Evolutionary conservation across 1,140 invertebrate species (phyloP).

Genomic region (Drosophila sucinea): DNA sequence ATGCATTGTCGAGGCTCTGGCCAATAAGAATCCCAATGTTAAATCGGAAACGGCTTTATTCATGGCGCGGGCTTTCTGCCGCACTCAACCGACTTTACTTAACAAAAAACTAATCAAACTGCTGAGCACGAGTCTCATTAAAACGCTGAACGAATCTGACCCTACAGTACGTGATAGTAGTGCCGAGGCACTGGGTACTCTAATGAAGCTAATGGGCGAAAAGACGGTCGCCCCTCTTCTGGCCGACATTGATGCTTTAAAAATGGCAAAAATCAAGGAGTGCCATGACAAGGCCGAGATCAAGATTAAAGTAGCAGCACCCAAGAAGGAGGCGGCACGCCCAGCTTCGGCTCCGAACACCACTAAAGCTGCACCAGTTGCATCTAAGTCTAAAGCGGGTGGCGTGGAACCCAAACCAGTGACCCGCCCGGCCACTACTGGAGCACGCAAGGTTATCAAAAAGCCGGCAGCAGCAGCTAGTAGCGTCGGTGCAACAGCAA

Average conservation of each 20-base stretch:
- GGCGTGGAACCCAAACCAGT: constrained; percentile 85
- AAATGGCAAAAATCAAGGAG: constrained; percentile 98
- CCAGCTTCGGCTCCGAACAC: constrained; percentile 84
- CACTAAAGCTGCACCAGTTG: constrained; percentile 74
- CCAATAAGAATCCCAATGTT: constrained; percentile 97
- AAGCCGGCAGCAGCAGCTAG: constrained; percentile 44
- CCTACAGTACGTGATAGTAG: constrained; percentile 92
- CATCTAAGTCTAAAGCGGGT: constrained; percentile 84
- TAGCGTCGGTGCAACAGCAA: constrained; percentile 28
- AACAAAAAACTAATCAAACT: constrained; percentile 97
- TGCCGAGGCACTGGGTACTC: constrained; percentile 95
- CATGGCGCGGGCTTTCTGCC: constrained; percentile 91
- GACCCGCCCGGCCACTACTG: constrained; percentile 84
- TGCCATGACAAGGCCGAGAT: constrained; percentile 96
- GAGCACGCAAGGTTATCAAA: constrained; percentile 69
- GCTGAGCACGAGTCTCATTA: constrained; percentile 91
- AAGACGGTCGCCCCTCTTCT: constrained; percentile 94
- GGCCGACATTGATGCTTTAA: constrained; percentile 94
- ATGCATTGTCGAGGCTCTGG: constrained; percentile 91
- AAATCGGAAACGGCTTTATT: constrained; percentile 97
- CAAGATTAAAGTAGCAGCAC: constrained; percentile 87
- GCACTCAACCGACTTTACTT: constrained; percentile 90
- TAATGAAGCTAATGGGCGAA: constrained; percentile 96
- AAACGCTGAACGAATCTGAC: constrained; percentile 92
- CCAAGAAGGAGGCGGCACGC: constrained; percentile 86